Conservation (phyloP, 2,113 vertebrate species). For the Brachyhypopomus gauderio region DNA sequence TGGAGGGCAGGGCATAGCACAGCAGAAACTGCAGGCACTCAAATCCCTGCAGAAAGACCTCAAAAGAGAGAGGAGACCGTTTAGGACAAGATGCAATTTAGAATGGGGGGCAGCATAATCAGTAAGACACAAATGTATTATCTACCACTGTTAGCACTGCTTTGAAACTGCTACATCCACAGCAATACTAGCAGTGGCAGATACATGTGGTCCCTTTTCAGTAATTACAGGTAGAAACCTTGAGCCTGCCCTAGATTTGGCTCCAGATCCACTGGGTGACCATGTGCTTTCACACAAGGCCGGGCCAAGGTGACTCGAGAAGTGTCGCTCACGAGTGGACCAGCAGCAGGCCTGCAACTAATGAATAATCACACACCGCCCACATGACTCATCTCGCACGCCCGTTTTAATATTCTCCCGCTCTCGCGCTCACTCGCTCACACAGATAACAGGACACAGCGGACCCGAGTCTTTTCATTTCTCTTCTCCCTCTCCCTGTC, state of each 20-base stretch:
- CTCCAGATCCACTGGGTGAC: constrained; percentile 3
- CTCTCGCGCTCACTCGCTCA: constrained; percentile 19
- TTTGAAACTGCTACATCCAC: neutral
- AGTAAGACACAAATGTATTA: too few relatives aligned
- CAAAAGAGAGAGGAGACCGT: constrained; percentile 78
- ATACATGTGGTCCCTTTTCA: neutral
- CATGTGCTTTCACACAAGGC: constrained; percentile 48
- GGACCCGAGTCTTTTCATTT: constrained; percentile 6
- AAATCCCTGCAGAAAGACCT: constrained; percentile 72
- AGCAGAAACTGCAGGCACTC: constrained; percentile 74
- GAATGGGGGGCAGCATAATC: too few relatives aligned
- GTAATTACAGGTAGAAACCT: constrained; percentile 1
- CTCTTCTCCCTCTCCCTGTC: constrained; percentile 19
- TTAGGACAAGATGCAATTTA: constrained; percentile 74
- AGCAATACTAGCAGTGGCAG: too few relatives aligned
- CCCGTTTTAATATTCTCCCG: constrained; percentile 39
- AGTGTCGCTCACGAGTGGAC: constrained; percentile 37
- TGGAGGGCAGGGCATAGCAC: constrained; percentile 64
- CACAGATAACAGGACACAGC: constrained; percentile 18
- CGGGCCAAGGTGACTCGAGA: constrained; percentile 64
- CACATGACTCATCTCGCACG: constrained; percentile 41
- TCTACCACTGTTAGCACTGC: too few relatives aligned
- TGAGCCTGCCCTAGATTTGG: constrained; percentile 13
- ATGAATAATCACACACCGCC: constrained; percentile 61
- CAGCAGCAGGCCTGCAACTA: constrained; percentile 44